Conservation (phyloP, 2,113 vertebrate species). For the Pomatostomus ruficeps region DNA sequence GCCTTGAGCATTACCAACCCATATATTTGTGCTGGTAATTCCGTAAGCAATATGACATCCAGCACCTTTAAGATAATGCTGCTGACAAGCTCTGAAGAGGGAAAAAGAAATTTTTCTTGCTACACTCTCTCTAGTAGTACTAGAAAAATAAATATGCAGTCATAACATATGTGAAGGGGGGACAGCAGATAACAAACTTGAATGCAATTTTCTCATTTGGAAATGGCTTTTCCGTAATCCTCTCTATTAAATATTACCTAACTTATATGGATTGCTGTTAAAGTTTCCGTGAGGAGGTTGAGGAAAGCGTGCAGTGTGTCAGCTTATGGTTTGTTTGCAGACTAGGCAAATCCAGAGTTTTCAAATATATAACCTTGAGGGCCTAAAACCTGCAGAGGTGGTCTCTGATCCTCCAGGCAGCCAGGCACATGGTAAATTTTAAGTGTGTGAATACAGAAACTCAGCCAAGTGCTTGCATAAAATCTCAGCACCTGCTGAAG, state of each 20-base stretch:
- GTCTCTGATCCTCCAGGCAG: slow-evolving; percentile 29
- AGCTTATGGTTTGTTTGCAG: not conserved
- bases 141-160: slow-evolving; percentile 22
- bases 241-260: not conserved
- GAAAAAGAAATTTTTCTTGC: not conserved
- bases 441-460: slow-evolving; percentile 1
- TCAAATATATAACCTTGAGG: slow-evolving; percentile 35
- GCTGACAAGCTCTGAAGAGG: not conserved
- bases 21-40: not conserved
- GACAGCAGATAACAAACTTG: not conserved
- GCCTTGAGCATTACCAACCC: not conserved
- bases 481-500: slow-evolving; percentile 57
- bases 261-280: not conserved
- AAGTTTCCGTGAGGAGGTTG: not conserved
- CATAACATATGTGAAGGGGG: not conserved
- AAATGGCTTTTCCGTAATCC: slow-evolving; percentile 31
- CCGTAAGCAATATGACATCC: not conserved
- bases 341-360: not conserved
- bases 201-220: slow-evolving; percentile 15
- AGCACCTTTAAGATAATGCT: slow-evolving; percentile 4
- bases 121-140: not conserved
- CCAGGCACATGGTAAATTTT: slow-evolving; percentile 5
- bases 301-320: not conserved
- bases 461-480: slow-evolving; percentile 42
- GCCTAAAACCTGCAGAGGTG: slow-evolving; percentile 33